Conservation (phyloP, 2,797 vertebrate species). For the Pseudomugil tenellus region DNA sequence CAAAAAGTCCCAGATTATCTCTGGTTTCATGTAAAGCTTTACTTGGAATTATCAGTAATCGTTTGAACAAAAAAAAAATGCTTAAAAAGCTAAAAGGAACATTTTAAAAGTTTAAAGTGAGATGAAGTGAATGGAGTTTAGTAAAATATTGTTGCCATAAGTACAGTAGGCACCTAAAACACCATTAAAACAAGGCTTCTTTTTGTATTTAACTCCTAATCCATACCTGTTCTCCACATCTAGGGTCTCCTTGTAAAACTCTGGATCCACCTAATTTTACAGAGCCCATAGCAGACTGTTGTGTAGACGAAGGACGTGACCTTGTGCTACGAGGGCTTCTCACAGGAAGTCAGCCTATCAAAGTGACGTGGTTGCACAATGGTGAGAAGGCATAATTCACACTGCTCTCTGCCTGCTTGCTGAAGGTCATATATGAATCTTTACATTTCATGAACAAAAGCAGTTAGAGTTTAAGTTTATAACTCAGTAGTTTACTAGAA, state of each 20-base stretch:
- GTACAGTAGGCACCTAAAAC: background rate
- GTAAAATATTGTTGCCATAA: background rate
- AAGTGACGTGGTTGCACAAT: conserved; percentile 81
- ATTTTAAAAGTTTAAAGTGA: background rate
- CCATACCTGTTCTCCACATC: background rate
- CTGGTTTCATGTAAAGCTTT: background rate
- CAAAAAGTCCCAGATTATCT: background rate
- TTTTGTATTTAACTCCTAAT: background rate
- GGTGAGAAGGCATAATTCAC: conserved; percentile 65
- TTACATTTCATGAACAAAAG: background rate
- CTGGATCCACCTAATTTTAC: conserved; percentile 70
- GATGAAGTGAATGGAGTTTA: background rate
- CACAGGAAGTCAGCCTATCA: conserved; percentile 75
- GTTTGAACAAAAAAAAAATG: background rate
- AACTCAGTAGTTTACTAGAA: background rate
- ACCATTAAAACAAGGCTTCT: background rate
- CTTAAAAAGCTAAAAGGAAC: background rate
- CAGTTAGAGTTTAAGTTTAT: background rate
- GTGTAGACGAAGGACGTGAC: conserved; percentile 76
- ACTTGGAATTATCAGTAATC: no score
- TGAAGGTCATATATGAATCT: background rate
- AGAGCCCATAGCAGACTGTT: conserved; percentile 71
- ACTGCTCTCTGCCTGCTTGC: background rate
- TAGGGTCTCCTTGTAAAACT: conserved; percentile 34
- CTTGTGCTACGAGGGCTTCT: conserved; percentile 71